phyloP scores from a whole-genome alignment of 1,140 invertebrate genomes.

The Drosophila paulistorum region DNA sequence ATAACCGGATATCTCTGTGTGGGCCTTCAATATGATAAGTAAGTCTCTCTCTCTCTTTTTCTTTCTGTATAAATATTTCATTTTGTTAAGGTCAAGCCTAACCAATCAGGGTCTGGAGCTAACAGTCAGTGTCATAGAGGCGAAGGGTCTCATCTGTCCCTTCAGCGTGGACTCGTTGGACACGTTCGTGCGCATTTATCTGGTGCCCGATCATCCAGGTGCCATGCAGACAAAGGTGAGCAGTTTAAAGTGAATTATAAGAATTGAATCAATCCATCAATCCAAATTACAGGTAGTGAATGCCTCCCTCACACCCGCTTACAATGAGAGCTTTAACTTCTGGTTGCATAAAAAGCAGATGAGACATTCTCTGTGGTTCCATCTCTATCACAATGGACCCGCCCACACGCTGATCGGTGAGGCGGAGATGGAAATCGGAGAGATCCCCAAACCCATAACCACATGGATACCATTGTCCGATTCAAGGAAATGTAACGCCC shows the following conservation, averaged over 20 bases:
- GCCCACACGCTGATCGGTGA: slow-evolving; percentile 82
- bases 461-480: slow-evolving; percentile 84
- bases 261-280: too few relatives aligned
- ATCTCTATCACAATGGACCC: slow-evolving; percentile 80
- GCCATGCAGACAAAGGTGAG: slow-evolving; percentile 89
- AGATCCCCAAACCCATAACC: slow-evolving; percentile 83
- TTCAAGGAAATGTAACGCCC: slow-evolving; percentile 85
- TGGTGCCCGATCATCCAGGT: slow-evolving; percentile 88
- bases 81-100: slow-evolving; percentile 34
- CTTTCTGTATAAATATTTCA: background rate
- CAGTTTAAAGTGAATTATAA: background rate
- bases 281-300: slow-evolving; percentile 67
- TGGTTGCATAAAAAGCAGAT: slow-evolving; percentile 84
- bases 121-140: slow-evolving; percentile 90
- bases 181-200: slow-evolving; percentile 89
- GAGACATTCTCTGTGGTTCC: slow-evolving; percentile 82
- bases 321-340: slow-evolving; percentile 90
- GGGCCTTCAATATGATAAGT: slow-evolving; percentile 91
- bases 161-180: slow-evolving; percentile 87
- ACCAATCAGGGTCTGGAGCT: slow-evolving; percentile 88
- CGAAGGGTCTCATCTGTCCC: slow-evolving; percentile 87
- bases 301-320: slow-evolving; percentile 86
- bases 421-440: slow-evolving; percentile 84
- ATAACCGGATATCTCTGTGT: slow-evolving; percentile 90
- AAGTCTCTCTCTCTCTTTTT: slow-evolving; percentile 35